Base-by-base conservation (phyloP, 1,140 invertebrate genomes). In the Mactra quadrangularis region DNA sequence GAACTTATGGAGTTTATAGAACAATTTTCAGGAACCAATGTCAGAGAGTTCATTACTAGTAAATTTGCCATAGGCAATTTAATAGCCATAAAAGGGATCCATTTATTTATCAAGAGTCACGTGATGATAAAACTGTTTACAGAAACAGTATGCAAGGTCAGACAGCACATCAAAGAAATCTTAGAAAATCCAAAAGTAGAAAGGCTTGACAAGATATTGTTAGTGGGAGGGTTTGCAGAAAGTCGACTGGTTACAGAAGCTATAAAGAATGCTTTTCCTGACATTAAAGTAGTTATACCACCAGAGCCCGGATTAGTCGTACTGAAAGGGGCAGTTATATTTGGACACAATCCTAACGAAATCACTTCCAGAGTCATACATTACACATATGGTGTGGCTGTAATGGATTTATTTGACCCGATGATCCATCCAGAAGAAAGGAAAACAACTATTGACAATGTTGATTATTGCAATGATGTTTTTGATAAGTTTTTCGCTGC, bases 191-290 rank as follows among this genome's bases (percentile, higher is more conserved):
- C 59, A 0, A 72, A 77, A 45, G 50, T 83, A 19, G 38, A 33
- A 22, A 62, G 62, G 19, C 53, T 79, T 4, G 41, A 81, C 13
- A 84, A 76, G 6, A 86, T 88, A 22, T 50, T 88, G 11, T 78
- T 88, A 82, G 87, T 88, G 4, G 87, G 87, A 0, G 85, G 87
- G 1, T 88, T 86, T 52, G 81, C 85, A 6, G 87, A 86, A 35
- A 85, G 72, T 11, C 47, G 35, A 0, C 35, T 85, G 13, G 38
- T 87, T 11, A 81, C 81, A 38, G 35, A 82, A 6, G 78, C 64
- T n/a, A 55, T 87, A 1, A 66, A 62, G 33, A 55, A 38, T 47
- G 53, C 47, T 1, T 86, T 87, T 60, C 78, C 79, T 27, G 19
- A 81, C 45, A 62, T 83, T 38, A 50, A 35, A 38, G 59, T 87